phyloP scores from a whole-genome alignment of 1,140 invertebrate genomes.

The Tenebrio molitor region DNA sequence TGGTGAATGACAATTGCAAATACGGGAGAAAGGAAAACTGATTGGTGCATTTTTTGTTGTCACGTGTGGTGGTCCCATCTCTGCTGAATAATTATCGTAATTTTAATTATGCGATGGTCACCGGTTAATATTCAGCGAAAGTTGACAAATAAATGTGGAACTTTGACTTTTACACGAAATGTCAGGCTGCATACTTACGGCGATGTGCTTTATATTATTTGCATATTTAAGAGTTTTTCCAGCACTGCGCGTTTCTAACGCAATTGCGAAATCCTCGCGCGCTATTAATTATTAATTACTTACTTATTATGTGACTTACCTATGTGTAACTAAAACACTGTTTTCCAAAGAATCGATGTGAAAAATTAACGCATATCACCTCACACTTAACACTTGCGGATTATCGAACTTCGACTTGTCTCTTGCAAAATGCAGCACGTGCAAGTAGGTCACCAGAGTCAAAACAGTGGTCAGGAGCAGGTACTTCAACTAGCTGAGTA shows the following conservation, averaged over 20 bases:
- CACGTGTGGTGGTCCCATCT: conserved; percentile 11
- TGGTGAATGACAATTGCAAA: conserved; percentile 16
- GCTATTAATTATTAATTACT: conserved; percentile 3
- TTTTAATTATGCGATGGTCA: conserved; percentile 23
- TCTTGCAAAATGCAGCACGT: conserved; percentile 42
- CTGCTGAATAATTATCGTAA: conserved; percentile 17
- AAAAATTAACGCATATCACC: conserved; percentile 48
- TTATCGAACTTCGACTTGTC: neutral
- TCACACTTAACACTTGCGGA: conserved; percentile 15
- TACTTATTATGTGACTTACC: conserved; percentile 24
- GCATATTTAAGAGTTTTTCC: neutral
- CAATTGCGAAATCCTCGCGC: conserved; percentile 20
- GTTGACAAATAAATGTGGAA: conserved; percentile 30
- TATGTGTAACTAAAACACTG: conserved; percentile 30
- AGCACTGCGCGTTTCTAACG: conserved; percentile 20
- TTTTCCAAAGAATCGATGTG: conserved; percentile 47
- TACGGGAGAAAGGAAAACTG: conserved; percentile 1
- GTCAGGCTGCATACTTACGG: neutral
- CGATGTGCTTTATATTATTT: neutral
- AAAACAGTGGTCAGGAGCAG: conserved; percentile 34
- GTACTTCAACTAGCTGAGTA: conserved; percentile 49
- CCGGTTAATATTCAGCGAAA: conserved; percentile 27
- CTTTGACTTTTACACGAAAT: conserved; percentile 32
- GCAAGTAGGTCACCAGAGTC: conserved; percentile 51
- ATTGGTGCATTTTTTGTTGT: neutral